Evolutionary conservation across 2,888 invertebrate species (phyloP).

Genomic region (Eristalinus aeneus): DNA sequence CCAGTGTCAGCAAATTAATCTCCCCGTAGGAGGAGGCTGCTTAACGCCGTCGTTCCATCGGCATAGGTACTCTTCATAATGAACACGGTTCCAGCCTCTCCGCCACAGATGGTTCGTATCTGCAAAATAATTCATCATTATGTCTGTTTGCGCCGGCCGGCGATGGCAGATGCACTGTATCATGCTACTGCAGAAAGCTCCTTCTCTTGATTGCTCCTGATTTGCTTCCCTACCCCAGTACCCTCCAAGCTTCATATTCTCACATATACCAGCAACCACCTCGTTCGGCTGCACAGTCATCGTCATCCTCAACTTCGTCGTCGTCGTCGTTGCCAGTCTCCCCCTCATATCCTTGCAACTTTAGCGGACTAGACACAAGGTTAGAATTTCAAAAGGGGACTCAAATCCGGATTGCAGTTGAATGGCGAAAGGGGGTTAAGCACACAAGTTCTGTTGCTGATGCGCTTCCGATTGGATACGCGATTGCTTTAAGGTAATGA

Average conservation of each 20-base stretch:
- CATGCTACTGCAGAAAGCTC: constrained; percentile 45
- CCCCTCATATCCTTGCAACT: not conserved
- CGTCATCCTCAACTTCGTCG: too few relatives aligned
- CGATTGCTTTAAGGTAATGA: not conserved
- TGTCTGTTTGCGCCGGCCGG: constrained; percentile 48
- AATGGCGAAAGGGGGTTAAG: not conserved
- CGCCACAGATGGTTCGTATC: constrained; percentile 30
- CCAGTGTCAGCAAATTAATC: not conserved
- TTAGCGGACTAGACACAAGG: constrained; percentile 46
- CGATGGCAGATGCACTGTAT: constrained; percentile 7
- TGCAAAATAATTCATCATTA: constrained; percentile 64
- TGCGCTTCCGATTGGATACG: constrained; percentile 28
- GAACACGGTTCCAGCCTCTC: constrained; percentile 29
- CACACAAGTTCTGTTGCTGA: not conserved
- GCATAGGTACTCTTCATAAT: constrained; percentile 15
- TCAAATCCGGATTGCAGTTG: constrained; percentile 37
- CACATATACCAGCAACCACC: not conserved
- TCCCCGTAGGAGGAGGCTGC: not conserved
- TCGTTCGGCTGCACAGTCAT: too few relatives aligned
- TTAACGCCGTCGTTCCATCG: constrained; percentile 13
- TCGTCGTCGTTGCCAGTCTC: too few relatives aligned
- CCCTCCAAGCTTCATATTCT: not conserved
- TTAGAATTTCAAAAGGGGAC: constrained; percentile 62
- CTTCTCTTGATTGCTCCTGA: constrained; percentile 59
- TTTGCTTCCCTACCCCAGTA: constrained; percentile 20